A percentile compares a stretch with the other conserved stretches of the same genome.
Evolutionary conservation across 2,113 vertebrate genomes (phyloP).

Genomic region (Dermatemys mawii): DNA sequence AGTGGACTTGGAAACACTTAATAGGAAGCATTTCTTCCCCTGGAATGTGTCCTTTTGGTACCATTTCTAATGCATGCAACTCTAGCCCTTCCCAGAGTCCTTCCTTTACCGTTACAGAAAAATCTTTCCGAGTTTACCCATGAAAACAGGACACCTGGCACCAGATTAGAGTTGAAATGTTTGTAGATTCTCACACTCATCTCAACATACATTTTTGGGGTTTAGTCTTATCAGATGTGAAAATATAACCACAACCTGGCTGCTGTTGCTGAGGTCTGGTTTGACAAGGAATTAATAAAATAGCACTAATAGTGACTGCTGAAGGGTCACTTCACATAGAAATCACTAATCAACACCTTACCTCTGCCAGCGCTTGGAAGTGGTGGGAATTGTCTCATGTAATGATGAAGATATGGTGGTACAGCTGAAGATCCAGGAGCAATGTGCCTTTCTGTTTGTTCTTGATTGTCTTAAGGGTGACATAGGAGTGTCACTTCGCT

Average conservation of each 20-base stretch:
- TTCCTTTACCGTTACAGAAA: background rate
- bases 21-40: background rate
- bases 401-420: background rate
- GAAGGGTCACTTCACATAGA: background rate
- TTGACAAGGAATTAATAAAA: background rate
- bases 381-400: background rate
- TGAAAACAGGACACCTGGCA: background rate
- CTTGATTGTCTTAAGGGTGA: background rate
- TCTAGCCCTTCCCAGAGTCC: background rate
- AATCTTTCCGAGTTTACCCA: background rate
- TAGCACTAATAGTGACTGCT: background rate
- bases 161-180: background rate
- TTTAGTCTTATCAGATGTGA: background rate
- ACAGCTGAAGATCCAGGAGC: background rate
- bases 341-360: background rate
- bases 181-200: background rate
- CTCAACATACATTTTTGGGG: background rate
- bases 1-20: background rate
- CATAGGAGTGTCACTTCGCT: background rate
- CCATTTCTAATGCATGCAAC: background rate
- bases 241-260: background rate
- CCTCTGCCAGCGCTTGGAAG: background rate
- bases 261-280: background rate
- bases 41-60: background rate
- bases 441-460: background rate